Evolutionary conservation across 2,888 invertebrate genomes (phyloP), one percentile per base, ranked within the genome.

Genomic region (Peribatodes rhomboidaria): DNA sequence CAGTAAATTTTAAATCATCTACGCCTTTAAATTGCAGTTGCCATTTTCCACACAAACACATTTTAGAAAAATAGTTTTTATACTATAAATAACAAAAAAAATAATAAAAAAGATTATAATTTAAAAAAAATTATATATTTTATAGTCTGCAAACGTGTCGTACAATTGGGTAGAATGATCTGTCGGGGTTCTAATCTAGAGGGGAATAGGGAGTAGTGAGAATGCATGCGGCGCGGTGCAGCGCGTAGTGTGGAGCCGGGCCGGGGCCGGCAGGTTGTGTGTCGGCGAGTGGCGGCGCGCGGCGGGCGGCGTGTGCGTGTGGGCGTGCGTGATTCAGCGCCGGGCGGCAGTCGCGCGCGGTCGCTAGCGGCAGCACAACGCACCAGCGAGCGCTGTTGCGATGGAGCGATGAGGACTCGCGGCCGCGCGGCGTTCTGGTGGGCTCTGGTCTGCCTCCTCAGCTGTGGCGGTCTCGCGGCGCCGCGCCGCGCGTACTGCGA

Each of bases 381-480:
- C 71, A 66, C 62, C 78, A 75, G 79, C 77, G 79, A 81, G 87
- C 84, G 82, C 86, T 81, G 83, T 74, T 79, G 85, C 90, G 88
- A 92, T 92, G 92, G 92, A 88, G 92, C 92, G 90, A 92, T 92
- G 92, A 92, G 82, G 86, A 82, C 87, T 78, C 81, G 88, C 83
- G 89, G 87, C 88, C 89, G 90, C 89, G 91, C 90, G 89, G 90
- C 90, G 87, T 83, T 87, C 81, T 88, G 87, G 88, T 88, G 89
- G 90, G 89, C 88, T 83, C 85, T 90, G 85, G 84, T 90, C 84
- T 86, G 85, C 81, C 82, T 88, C 83, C 77, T 72, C 74, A 58
- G 77, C 70, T 79, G 78, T 81, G 83, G 85, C 84, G 88, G 74
- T 74, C 73, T 82, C 62, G 84, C 84, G 67, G 82, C 85, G 79